Evolutionary conservation across 2,113 vertebrate genomes (phyloP).

Genomic region (Oreochromis niloticus): DNA sequence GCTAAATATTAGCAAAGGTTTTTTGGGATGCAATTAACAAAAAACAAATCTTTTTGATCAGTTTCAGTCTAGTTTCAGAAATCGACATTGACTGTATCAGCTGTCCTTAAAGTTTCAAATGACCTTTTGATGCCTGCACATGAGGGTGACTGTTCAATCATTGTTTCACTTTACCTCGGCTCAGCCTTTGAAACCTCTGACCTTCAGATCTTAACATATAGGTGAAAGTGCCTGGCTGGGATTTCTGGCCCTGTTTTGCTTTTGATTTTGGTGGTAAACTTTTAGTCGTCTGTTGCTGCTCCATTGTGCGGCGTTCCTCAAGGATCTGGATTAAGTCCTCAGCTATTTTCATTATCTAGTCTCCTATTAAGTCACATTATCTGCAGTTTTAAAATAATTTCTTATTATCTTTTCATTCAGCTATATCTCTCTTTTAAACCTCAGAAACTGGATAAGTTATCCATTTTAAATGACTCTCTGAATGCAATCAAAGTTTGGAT

Average conservation of each 20-base stretch:
- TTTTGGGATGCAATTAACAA: not conserved
- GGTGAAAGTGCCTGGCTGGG: not conserved
- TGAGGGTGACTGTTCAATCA: not conserved
- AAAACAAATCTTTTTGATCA: accelerated
- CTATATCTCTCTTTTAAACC: not conserved
- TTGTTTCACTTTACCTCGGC: not conserved
- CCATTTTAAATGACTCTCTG: not conserved
- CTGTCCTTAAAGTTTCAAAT: not conserved
- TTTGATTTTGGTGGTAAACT: not conserved
- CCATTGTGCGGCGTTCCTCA: not conserved
- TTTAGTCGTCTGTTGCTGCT: not conserved
- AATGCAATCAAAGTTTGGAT: not conserved
- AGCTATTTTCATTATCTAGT: not conserved
- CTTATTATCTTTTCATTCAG: not conserved
- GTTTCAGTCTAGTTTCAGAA: not conserved
- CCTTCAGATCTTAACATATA: not conserved
- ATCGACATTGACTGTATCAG: not conserved
- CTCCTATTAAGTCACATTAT: accelerated
- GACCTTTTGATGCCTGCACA: not conserved
- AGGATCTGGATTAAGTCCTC: not conserved
- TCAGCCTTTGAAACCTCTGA: not conserved
- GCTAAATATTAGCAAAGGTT: not conserved
- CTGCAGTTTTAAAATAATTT: not conserved
- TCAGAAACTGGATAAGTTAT: not conserved
- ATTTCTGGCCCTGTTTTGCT: not conserved